Evolutionary conservation across 2,113 vertebrate genomes (phyloP).

Genomic region (Coregonus clupeaformis): DNA sequence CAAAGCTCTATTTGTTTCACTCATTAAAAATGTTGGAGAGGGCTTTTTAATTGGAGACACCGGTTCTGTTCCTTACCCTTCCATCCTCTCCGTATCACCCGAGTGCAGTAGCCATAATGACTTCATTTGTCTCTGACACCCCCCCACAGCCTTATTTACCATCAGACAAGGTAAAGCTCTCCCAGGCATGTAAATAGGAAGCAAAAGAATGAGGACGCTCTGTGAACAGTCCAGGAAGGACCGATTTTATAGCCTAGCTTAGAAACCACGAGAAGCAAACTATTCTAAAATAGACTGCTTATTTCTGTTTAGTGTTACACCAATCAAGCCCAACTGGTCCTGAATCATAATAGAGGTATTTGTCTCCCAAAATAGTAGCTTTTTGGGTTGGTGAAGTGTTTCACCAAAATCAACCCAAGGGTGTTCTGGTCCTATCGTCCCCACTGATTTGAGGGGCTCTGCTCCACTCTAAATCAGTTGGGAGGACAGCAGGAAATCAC

Average conservation of each 20-base stretch:
- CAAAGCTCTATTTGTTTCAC: conserved; percentile 54
- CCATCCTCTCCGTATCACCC: conserved; percentile 57
- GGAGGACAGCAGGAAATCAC: conserved; percentile 52
- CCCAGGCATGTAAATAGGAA: conserved; percentile 20
- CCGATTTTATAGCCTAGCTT: neutral
- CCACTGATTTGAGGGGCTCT: conserved; percentile 43
- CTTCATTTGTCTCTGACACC: conserved; percentile 71
- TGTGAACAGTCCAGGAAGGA: too few relatives aligned
- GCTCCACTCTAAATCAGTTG: conserved; percentile 52
- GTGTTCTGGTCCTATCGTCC: conserved; percentile 5
- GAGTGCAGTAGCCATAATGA: conserved; percentile 67
- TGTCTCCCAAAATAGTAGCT: conserved; percentile 14
- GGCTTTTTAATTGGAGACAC: conserved; percentile 56
- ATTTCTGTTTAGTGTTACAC: neutral
- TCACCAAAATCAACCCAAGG: conserved; percentile 22
- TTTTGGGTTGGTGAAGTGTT: conserved; percentile 25
- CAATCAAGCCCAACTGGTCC: conserved; percentile 1
- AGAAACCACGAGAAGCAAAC: neutral
- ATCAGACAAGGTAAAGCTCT: conserved; percentile 51
- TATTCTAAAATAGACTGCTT: too few relatives aligned
- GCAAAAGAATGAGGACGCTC: conserved; percentile 9
- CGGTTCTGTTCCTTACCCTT: conserved; percentile 28
- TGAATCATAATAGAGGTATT: conserved; percentile 9
- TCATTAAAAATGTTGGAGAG: conserved; percentile 52
- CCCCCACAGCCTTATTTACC: conserved; percentile 46